Base-by-base conservation (phyloP, 23 tunicate genomes). In the Ciona savignyi region DNA sequence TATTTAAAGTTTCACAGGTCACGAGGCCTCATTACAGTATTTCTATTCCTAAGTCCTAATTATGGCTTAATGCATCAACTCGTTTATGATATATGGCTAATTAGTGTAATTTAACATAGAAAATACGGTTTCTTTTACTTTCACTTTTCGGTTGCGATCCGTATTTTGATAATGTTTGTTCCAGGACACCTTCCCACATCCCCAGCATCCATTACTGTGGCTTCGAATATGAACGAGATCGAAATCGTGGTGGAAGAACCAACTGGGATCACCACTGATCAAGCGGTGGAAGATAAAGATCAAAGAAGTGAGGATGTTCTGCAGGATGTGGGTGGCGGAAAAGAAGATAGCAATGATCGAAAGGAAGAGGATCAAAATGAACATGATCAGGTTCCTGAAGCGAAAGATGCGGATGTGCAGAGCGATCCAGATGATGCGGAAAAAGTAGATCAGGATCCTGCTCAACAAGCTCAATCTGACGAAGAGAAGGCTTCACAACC, bases 361-460 rank as follows among this genome's bases (percentile, higher is more conserved):
- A 27, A 35, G 70, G 75, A 29, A 26, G 70, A 74, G 1, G 23
- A 32, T 24, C 1, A 73, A 33, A 77, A 72, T 30, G 74, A 27
- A 1, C 29, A 65, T 6, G 77, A 70, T 31, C 19, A 73, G 24
- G 27, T 1, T 21, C 26, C 23, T 11, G 82, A 19, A 69, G 23
- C 23, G 29, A 11, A 31, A 35, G 27, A 24, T 29, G 6, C 33
- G 2, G 32, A 35, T 22, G 65, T 23, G 25, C 31, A 4, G 1
- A 35, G 51, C 25, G 34, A 73, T 49, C 23, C 49, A 2, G 66
- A 21, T 28, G 30, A 34, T 48, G 19, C 65, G 27, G 66, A 73
- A 3, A 24, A 73, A 24, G 33, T 34, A 29, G 20, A 33, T 27
- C 22, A 27, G 23, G 68, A 49, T 4, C 65, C 23, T 11, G 4